Conservation (phyloP, 2,797 vertebrate genomes). For the Notolepis coatsorum region DNA sequence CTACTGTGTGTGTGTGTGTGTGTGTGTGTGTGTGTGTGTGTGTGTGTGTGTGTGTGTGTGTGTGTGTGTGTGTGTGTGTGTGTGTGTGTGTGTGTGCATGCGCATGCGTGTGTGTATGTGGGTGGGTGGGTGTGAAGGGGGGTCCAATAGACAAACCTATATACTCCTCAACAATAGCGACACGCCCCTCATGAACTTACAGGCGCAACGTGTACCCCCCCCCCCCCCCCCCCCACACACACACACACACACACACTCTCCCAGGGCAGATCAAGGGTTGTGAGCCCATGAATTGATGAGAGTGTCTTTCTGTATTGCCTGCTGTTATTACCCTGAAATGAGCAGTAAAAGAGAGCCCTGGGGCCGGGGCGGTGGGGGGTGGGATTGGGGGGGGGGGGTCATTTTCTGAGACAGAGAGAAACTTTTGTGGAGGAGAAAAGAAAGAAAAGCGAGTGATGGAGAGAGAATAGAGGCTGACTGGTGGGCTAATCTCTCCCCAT, state of each 20-base stretch:
- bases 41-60: slow-evolving; percentile 9
- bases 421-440: slow-evolving; percentile 73
- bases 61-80: too few relatives aligned
- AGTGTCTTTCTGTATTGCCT: slow-evolving; percentile 75
- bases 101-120: too few relatives aligned
- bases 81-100: not conserved
- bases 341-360: slow-evolving; percentile 94
- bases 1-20: slow-evolving; percentile 17
- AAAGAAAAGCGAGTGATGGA: slow-evolving; percentile 74
- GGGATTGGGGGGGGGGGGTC: slow-evolving; percentile 71
- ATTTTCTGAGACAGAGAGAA: slow-evolving; percentile 69
- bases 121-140: too few relatives aligned
- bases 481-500: slow-evolving; percentile 82
- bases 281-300: slow-evolving; percentile 84
- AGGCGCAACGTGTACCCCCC: too few relatives aligned
- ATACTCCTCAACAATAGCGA: slow-evolving; percentile 56
- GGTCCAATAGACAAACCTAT: slow-evolving; percentile 63
- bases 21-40: not conserved
- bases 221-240: too few relatives aligned
- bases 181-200: slow-evolving; percentile 28
- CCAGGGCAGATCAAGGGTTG: slow-evolving; percentile 69
- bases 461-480: slow-evolving; percentile 71
- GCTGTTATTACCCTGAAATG: slow-evolving; percentile 91
- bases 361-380: slow-evolving; percentile 70
- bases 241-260: too few relatives aligned